These are phyloP conservation scores for Psammodynastes pulverulentus DNA, from an alignment of 2,113 vertebrate species.

Conservation along the genomic window DNA sequence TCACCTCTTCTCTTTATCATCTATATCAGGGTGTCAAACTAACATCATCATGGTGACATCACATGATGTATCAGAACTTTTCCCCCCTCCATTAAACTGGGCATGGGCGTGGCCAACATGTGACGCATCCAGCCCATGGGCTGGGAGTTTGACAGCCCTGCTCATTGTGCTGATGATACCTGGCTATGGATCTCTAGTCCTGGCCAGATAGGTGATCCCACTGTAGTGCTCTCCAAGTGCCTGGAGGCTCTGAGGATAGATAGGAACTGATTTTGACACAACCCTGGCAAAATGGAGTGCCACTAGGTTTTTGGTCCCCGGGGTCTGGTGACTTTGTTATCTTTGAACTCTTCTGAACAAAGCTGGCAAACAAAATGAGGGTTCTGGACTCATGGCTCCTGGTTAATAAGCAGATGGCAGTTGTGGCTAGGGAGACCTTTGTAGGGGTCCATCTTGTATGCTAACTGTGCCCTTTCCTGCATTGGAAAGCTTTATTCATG, in stretches of 20 bases:
- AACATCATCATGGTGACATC: no score
- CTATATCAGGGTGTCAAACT: no score
- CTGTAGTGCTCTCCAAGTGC: neutral
- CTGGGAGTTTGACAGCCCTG: no score
- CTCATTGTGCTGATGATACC: neutral
- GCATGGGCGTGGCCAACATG: no score
- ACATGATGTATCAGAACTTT: no score
- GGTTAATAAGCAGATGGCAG: neutral
- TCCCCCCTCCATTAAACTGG: no score
- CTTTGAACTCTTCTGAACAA: neutral
- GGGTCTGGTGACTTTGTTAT: neutral
- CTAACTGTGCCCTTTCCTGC: neutral
- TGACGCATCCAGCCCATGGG: no score
- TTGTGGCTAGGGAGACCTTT: neutral
- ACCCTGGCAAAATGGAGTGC: neutral
- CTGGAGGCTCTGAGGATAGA: neutral
- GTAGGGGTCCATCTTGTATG: neutral
- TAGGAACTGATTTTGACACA: neutral
- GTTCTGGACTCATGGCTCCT: neutral
- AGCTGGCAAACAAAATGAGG: neutral
- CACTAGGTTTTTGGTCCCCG: neutral
- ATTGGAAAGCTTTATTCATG: neutral
- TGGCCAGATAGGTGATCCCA: neutral
- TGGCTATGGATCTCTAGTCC: neutral
- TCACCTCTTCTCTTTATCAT: neutral